Conservation (phyloP, 2,888 invertebrate species). For the Hypselothyrea guttata region DNA sequence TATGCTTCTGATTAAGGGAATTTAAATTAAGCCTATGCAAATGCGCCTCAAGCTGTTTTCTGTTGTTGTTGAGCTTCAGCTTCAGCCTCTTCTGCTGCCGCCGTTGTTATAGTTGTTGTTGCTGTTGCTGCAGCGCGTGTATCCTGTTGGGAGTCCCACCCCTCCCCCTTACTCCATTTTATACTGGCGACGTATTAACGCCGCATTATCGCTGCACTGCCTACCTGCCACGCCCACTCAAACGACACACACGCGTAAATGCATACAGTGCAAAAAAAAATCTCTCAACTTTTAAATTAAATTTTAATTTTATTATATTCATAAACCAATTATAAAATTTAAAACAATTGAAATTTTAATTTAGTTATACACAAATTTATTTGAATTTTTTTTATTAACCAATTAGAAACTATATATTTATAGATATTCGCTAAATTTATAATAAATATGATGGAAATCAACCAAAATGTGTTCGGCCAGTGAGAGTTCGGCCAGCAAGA, state of each 20-base stretch:
- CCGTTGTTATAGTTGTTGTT: slow-evolving; percentile 17
- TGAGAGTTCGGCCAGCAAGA: no score
- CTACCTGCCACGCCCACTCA: slow-evolving; percentile 27
- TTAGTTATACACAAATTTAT: no score
- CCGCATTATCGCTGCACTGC: slow-evolving; percentile 43
- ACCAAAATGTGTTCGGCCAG: no score
- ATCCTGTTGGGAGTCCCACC: slow-evolving; percentile 29
- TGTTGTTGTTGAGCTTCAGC: slow-evolving; percentile 17
- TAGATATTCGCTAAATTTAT: slow-evolving; percentile 39
- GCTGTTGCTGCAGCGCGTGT: slow-evolving; percentile 47
- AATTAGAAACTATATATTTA: no score
- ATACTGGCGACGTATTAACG: slow-evolving; percentile 12
- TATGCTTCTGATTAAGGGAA: slow-evolving; percentile 71
- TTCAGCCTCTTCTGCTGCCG: slow-evolving; percentile 9
- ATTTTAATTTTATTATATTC: no score
- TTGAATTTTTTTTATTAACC: no score
- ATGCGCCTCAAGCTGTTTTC: slow-evolving; percentile 65
- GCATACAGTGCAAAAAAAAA: background rate
- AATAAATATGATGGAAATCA: no score
- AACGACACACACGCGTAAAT: slow-evolving; percentile 12
- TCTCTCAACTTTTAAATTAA: slow-evolving; percentile 24
- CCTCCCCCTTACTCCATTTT: background rate
- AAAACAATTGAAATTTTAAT: no score
- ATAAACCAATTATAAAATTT: no score
- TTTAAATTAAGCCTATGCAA: slow-evolving; percentile 78